These are phyloP conservation scores for Zophobas atratus DNA, from an alignment of 1,140 invertebrate genomes.

Conservation along the genomic window DNA sequence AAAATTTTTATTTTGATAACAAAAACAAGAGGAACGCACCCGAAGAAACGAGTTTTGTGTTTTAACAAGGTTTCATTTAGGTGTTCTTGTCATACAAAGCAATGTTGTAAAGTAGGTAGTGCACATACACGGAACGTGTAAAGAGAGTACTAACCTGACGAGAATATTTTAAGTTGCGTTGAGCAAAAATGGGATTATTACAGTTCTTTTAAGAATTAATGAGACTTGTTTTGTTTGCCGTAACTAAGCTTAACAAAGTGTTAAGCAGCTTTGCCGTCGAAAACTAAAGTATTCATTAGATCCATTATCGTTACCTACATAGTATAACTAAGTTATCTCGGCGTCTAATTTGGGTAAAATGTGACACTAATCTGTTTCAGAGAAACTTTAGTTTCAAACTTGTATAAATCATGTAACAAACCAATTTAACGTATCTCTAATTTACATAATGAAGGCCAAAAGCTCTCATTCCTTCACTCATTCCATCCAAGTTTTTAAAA, in stretches of 20 bases:
- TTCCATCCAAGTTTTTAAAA: not conserved
- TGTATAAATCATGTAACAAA: slow-evolving; percentile 27
- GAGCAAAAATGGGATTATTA: too few relatives aligned
- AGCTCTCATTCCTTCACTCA: not conserved
- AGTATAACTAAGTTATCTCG: not conserved
- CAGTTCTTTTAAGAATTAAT: too few relatives aligned
- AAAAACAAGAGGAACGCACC: not conserved
- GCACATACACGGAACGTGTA: too few relatives aligned
- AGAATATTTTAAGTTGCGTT: too few relatives aligned
- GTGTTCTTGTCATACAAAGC: too few relatives aligned
- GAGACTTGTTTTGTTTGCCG: too few relatives aligned
- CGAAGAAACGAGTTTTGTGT: not conserved
- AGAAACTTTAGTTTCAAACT: slow-evolving; percentile 10
- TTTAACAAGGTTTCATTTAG: not conserved
- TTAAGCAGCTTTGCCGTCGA: too few relatives aligned
- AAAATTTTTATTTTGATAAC: slow-evolving; percentile 16
- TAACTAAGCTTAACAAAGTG: too few relatives aligned
- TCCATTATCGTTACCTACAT: not conserved
- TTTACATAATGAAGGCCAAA: slow-evolving; percentile 3
- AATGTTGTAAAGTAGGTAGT: too few relatives aligned
- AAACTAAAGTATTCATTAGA: slow-evolving; percentile 3
- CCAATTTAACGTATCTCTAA: slow-evolving; percentile 19
- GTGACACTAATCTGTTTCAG: slow-evolving; percentile 28
- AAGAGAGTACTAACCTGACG: too few relatives aligned
- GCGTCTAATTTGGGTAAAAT: slow-evolving; percentile 10